phyloP scores from a whole-genome alignment of 2,888 invertebrate species.

The Liodrosophila aerea region DNA sequence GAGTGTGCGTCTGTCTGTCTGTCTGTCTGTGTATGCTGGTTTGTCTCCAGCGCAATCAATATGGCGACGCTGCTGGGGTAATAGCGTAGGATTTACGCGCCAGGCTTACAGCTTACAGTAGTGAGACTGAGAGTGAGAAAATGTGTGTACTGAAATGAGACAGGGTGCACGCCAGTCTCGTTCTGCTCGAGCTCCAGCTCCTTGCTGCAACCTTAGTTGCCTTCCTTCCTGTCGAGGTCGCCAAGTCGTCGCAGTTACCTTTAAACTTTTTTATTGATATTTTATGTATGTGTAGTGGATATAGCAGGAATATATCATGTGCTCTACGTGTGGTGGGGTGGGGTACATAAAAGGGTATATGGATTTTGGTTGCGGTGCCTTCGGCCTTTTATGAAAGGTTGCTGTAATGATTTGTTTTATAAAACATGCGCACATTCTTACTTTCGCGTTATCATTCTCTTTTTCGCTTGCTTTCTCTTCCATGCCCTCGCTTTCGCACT shows the following conservation, averaged over 20 bases:
- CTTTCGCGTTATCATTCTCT: slow-evolving; percentile 6
- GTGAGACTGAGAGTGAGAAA: slow-evolving; percentile 3
- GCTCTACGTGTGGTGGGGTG: slow-evolving; percentile 19
- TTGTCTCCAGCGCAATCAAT: slow-evolving; percentile 75
- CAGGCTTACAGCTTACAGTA: slow-evolving; percentile 44
- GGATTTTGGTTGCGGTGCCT: not conserved
- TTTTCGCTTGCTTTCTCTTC: not conserved
- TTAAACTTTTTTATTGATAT: slow-evolving; percentile 75
- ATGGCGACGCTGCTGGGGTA: slow-evolving; percentile 68
- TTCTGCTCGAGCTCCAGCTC: slow-evolving; percentile 1
- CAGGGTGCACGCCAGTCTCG: not conserved
- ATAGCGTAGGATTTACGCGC: slow-evolving; percentile 75
- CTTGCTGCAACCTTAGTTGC: not conserved
- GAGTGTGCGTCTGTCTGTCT: slow-evolving; percentile 27
- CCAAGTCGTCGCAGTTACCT: slow-evolving; percentile 67
- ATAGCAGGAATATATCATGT: too few relatives aligned
- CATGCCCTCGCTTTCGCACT: too few relatives aligned
- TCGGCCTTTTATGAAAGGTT: slow-evolving; percentile 62
- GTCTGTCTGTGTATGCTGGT: slow-evolving; percentile 37
- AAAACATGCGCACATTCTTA: too few relatives aligned
- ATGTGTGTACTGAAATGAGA: too few relatives aligned
- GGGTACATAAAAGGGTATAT: not conserved
- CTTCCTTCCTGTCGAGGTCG: slow-evolving; percentile 37
- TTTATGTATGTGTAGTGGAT: slow-evolving; percentile 74
- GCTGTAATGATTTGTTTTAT: slow-evolving; percentile 75